Percentiles rank a stretch among this genome's conserved stretches.
Conservation (phyloP, 2,113 vertebrate genomes). For the Ranitomeya variabilis region DNA sequence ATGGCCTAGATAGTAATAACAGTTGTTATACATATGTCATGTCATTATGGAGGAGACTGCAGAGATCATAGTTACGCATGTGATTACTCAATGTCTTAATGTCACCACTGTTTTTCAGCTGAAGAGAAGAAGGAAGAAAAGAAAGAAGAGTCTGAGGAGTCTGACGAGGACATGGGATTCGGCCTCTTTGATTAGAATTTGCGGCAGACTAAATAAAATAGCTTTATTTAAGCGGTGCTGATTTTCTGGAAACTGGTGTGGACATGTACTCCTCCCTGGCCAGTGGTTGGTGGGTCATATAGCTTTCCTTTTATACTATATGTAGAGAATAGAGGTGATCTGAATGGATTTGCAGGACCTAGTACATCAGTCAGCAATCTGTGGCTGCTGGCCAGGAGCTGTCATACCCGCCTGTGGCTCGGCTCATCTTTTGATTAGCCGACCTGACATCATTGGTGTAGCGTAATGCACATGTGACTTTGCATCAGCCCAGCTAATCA, state of each 20-base stretch:
- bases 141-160: constrained; percentile 96
- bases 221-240: constrained; percentile 12
- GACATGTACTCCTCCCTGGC: neutral
- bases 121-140: constrained; percentile 93
- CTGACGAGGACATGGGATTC: constrained; percentile 96
- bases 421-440: too few relatives aligned
- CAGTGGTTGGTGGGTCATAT: too few relatives aligned
- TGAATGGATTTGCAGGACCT: too few relatives aligned
- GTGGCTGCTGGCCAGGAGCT: too few relatives aligned
- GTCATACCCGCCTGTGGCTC: too few relatives aligned
- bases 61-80: neutral
- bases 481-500: too few relatives aligned
- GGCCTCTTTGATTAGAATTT: constrained; percentile 89
- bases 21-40: neutral
- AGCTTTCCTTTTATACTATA: too few relatives aligned
- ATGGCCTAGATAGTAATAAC: neutral
- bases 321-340: too few relatives aligned
- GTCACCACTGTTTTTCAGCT: neutral
- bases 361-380: too few relatives aligned
- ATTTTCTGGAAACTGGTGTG: constrained; percentile 9
- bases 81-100: neutral
- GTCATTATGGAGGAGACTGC: neutral
- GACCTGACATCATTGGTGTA: too few relatives aligned
- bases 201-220: constrained; percentile 63
- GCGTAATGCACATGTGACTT: too few relatives aligned